These are phyloP conservation scores for Mimachlamys varia DNA, from an alignment of 2,888 invertebrate genomes.

Conservation along the genomic window DNA sequence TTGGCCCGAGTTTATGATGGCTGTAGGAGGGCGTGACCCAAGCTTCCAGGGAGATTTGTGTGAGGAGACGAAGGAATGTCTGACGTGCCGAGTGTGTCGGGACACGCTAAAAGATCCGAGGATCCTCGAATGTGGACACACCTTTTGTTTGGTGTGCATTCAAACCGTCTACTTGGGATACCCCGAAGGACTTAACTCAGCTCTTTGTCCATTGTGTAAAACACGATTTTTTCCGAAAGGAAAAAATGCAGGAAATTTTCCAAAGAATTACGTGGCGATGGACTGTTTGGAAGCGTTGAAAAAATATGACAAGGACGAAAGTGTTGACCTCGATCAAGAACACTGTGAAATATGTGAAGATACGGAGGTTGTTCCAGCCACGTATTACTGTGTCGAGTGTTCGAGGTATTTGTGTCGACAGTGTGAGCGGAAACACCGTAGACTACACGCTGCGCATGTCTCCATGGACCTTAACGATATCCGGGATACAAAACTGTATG, in stretches of 20 bases:
- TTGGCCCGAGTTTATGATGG: not conserved
- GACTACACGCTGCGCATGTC: not conserved
- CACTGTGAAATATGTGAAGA: not conserved
- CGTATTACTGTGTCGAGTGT: not conserved
- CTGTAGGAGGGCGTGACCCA: not conserved
- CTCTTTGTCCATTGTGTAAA: slow-evolving; percentile 19
- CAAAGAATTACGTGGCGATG: not conserved
- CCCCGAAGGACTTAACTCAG: not conserved
- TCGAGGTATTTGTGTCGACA: not conserved
- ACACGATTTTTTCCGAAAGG: not conserved
- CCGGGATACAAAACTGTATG: not conserved
- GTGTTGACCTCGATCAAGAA: not conserved
- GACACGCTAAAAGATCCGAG: not conserved
- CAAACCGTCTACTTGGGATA: not conserved
- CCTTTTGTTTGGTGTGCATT: not conserved
- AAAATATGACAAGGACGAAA: not conserved
- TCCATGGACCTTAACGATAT: not conserved
- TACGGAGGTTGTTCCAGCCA: not conserved
- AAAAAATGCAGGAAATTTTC: not conserved
- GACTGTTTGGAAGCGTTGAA: not conserved
- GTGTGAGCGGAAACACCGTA: not conserved
- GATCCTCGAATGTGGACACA: not conserved
- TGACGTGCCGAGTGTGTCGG: not conserved
- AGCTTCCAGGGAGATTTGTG: not conserved
- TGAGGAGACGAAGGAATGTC: not conserved